Evolutionary conservation across 2,113 vertebrate genomes (phyloP).

Genomic region (Vulpes ferrilata): DNA sequence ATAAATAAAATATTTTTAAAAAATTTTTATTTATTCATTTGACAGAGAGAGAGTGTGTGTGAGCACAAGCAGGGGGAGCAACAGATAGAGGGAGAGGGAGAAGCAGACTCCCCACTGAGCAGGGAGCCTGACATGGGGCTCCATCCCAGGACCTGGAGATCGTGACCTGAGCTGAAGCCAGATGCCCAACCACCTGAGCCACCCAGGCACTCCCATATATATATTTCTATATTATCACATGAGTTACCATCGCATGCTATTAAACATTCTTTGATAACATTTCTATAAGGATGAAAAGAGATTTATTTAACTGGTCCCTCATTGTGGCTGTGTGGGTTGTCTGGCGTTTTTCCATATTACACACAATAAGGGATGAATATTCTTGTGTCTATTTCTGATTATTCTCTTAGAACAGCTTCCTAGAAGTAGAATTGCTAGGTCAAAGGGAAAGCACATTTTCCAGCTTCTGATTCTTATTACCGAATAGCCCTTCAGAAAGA

Average conservation of each 20-base stretch:
- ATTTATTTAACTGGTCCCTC: background rate
- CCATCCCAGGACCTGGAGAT: too few relatives aligned
- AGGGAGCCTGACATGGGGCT: too few relatives aligned
- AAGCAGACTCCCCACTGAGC: too few relatives aligned
- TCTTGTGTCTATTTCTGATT: background rate
- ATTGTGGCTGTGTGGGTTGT: background rate
- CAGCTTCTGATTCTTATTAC: slow-evolving; percentile 34
- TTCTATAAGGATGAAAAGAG: background rate
- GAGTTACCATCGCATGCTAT: background rate
- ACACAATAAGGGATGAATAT: background rate
- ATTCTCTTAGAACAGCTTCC: background rate
- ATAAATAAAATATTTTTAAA: too few relatives aligned
- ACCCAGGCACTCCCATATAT: too few relatives aligned
- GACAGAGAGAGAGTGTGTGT: too few relatives aligned
- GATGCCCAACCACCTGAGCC: too few relatives aligned
- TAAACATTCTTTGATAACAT: slow-evolving; percentile 8
- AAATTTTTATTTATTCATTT: too few relatives aligned
- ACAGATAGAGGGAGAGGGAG: too few relatives aligned
- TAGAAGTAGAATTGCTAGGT: background rate
- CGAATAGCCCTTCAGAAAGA: slow-evolving; percentile 28
- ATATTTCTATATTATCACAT: background rate
- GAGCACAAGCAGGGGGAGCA: too few relatives aligned
- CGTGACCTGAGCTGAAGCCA: too few relatives aligned
- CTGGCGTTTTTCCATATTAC: background rate
- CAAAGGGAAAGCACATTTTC: background rate